phyloP scores from a whole-genome alignment of 2,113 vertebrate species.

The Paramisgurnus dabryanus region DNA sequence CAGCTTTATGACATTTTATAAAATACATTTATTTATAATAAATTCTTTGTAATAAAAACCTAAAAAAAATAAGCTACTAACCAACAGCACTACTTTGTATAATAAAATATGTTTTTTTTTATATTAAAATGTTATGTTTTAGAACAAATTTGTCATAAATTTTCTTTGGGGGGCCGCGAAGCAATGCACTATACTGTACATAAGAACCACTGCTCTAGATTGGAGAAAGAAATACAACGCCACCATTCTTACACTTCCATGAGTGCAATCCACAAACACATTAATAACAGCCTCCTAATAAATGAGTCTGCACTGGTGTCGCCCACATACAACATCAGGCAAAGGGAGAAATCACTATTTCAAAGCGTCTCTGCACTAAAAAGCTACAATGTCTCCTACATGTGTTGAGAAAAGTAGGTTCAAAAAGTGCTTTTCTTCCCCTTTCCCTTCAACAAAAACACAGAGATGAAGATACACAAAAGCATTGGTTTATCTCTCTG shows the following conservation, averaged over 20 bases:
- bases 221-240: background rate
- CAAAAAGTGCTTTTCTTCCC: slow-evolving; percentile 64
- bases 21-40: no score
- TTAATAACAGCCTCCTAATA: slow-evolving; percentile 38
- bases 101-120: no score
- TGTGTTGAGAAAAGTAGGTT: slow-evolving; percentile 59
- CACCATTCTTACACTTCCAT: background rate
- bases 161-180: no score
- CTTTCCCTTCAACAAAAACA: slow-evolving; percentile 62
- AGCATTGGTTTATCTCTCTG: slow-evolving; percentile 70
- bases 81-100: no score
- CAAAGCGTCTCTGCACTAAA: slow-evolving; percentile 25
- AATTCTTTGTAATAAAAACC: no score
- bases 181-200: no score
- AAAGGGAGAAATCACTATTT: slow-evolving; percentile 44
- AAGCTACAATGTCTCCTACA: slow-evolving; percentile 34
- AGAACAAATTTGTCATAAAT: no score
- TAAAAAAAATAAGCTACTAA: no score
- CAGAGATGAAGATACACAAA: slow-evolving; percentile 64
- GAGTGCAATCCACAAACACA: slow-evolving; percentile 30
- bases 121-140: no score
- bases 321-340: slow-evolving; percentile 33
- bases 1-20: no score
- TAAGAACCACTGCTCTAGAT: background rate
- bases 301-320: slow-evolving; percentile 34